Conservation (phyloP, 2,888 invertebrate species). For the Limnephilus rhombicus region DNA sequence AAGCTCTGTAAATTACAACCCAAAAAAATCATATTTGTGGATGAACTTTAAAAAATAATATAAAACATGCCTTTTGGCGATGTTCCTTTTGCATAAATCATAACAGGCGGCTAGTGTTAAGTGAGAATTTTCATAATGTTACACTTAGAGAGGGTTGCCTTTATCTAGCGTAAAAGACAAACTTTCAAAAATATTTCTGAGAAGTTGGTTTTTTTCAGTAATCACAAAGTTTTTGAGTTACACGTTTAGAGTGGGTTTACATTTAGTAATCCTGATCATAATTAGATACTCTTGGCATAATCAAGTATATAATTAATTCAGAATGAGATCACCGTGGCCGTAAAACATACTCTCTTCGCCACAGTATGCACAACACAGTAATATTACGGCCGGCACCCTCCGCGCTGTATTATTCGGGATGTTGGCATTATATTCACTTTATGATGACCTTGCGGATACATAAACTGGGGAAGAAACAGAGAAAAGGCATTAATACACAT, state of each 20-base stretch:
- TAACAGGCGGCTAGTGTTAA: too few relatives aligned
- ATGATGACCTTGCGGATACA: conserved; percentile 9
- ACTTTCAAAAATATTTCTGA: not conserved
- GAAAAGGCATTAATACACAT: conserved; percentile 30
- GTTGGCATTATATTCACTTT: not conserved
- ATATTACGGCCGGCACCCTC: not conserved
- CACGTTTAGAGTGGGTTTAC: not conserved
- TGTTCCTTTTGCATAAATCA: too few relatives aligned
- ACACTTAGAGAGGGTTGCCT: too few relatives aligned
- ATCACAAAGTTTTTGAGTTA: not conserved
- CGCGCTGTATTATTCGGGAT: not conserved
- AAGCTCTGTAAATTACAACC: too few relatives aligned
- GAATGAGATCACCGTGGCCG: not conserved
- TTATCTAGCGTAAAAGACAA: not conserved
- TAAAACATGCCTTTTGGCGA: too few relatives aligned
- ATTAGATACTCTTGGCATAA: not conserved
- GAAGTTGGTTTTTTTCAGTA: not conserved
- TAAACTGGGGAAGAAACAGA: not conserved
- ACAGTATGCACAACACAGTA: not conserved
- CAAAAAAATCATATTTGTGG: too few relatives aligned
- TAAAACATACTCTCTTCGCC: not conserved
- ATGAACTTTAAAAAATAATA: too few relatives aligned
- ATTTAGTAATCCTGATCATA: not conserved
- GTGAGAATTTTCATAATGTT: too few relatives aligned
- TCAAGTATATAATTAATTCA: not conserved